Base-by-base conservation (phyloP, 1,140 invertebrate species). In the Stegodyphus mimosarum region DNA sequence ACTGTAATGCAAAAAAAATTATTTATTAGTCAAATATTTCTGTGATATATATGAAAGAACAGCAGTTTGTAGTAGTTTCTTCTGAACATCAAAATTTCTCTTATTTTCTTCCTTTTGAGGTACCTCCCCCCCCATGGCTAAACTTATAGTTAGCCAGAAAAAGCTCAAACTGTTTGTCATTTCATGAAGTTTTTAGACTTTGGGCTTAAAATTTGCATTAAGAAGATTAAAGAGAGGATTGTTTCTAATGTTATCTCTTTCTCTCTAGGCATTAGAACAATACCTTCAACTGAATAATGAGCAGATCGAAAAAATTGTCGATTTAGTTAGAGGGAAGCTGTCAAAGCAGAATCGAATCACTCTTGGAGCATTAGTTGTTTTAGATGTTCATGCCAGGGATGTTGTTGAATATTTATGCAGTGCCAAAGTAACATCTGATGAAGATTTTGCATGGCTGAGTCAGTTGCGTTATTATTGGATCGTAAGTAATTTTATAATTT, bases 381-480 rank as follows among this genome's bases (percentile, higher is more conserved):
- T 98, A 71, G 97, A 98, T 90, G 97, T 98, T 0, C 97, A 99
- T 90, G 95, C 96, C 0, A 91, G 96, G 88, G 97, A 98, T 90
- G 95, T 98, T 0, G 90, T 98, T 6, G 92, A 93, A 49, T 92
- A 93, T 60, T 91, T 98, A 7, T 93, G 94, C 15, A 91, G 93
- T 0, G 92, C 94, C 51, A 92, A 93, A 69, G 94, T 98, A 33
- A 86, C 88, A 6, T 92, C 92, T 55, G 92, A 94, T 67, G 94
- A 95, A 87, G 96, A 98, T 89, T 98, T 99, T 89, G 93, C 95
- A 76, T 99, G 98, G 98, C 91, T 98, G 6, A 95, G 95, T 89
- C 95, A 96, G 90, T 90, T 99, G 17, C 92, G 98, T 76, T 99
- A 99, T 90, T 99, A 99, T 90, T 98, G 96, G 96, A 94, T 95